Evolutionary conservation across 2,797 vertebrate species (phyloP), one percentile per base, ranked within the genome.

Genomic region (Gadopsis marmoratus): DNA sequence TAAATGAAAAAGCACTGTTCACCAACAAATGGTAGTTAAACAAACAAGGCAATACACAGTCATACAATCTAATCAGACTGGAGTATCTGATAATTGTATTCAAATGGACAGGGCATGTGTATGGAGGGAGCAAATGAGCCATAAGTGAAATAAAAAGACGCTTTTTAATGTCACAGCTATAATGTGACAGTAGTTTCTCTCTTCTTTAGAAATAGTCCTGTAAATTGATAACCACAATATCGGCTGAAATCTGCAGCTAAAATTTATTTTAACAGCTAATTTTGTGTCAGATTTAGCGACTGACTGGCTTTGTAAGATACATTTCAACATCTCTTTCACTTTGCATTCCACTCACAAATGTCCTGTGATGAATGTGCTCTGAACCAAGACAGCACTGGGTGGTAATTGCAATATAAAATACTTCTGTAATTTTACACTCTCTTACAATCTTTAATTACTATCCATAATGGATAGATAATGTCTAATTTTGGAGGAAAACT

Each of bases 31-130:
- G 81, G 59, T 72, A 50, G 65, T 71, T 74, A 83, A 88, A 81
- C 88, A 92, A 91, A 89, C 77, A 90, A 92, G 85, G 79, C 83
- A 81, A 82, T 88, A 89, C 82, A 92, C 88, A 90, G 72, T 90
- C 90, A 94, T 94, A 96, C 93, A 95, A 95, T 94, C 89, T 71
- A 74, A 91, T 95, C 93, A 95, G 95, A 95, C 91, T 69, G 85
- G 76, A 89, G 79, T 33, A 92, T 93, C 94, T 95, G 94, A 94
- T 88, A 78, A 90, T 94, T 94, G 94, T 94, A 95, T 95, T 92
- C 71, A 86, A 83, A 94, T 93, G 92, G 81, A 75, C 82, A 62
- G 76, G 70, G 79, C 45, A 85, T 89, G 92, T 87, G 79, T 73
- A 90, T 93, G 91, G 64, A 74, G 68, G 83, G 75, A 91, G 84